A percentile compares a stretch with the other conserved stretches of the same genome.
phyloP scores from a whole-genome alignment of 2,797 vertebrate species.

The Limosa lapponica region DNA sequence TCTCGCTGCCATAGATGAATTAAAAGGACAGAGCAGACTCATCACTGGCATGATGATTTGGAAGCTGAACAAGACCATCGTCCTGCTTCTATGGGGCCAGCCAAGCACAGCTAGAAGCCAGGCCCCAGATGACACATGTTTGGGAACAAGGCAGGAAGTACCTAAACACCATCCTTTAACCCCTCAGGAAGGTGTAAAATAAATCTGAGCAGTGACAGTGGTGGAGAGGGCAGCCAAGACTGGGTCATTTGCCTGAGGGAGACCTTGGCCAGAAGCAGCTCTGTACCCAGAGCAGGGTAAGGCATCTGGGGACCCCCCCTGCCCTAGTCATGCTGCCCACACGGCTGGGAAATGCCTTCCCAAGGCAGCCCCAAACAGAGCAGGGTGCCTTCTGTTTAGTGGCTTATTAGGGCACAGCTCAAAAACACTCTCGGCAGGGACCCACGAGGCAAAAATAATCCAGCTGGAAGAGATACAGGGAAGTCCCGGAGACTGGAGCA shows the following conservation, averaged over 20 bases:
- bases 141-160: background rate
- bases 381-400: background rate
- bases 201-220: background rate
- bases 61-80: background rate
- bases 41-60: background rate
- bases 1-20: background rate
- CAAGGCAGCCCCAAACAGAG: background rate
- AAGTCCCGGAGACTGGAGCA: background rate
- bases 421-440: background rate
- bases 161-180: background rate
- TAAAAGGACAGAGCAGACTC: background rate
- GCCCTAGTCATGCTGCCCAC: background rate
- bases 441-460: background rate
- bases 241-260: background rate
- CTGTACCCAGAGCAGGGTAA: accelerated
- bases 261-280: background rate
- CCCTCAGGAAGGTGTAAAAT: background rate
- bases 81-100: background rate
- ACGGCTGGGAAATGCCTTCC: background rate
- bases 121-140: accelerated
- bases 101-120: background rate
- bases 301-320: background rate
- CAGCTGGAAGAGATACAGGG: background rate
- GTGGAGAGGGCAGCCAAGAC: background rate
- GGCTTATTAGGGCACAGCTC: background rate